Evolutionary conservation across 2,797 vertebrate species (phyloP).

Genomic region (Picus viridis): DNA sequence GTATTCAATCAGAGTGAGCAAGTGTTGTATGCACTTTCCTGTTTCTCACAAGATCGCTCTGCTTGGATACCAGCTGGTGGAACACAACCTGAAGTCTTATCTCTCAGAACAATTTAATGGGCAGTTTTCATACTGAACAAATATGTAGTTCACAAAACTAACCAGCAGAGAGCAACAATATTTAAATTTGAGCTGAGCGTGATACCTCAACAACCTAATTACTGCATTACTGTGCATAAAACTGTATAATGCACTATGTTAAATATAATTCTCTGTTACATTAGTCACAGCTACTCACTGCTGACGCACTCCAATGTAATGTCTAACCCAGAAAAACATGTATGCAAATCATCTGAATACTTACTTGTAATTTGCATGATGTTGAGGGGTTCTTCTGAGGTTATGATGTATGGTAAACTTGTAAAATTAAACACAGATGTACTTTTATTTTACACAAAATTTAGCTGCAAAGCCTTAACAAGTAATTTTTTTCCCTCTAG

Average conservation of each 20-base stretch:
- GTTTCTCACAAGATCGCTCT: background rate
- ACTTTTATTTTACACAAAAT: conserved; percentile 31
- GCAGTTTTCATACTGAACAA: background rate
- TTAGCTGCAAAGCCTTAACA: conserved; percentile 37
- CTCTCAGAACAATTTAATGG: background rate
- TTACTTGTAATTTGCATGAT: conserved; percentile 67
- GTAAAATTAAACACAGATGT: conserved; percentile 53
- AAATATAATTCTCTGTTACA: conserved; percentile 50
- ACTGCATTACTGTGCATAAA: conserved; percentile 63
- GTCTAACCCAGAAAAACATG: conserved; percentile 67
- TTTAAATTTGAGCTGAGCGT: conserved; percentile 41
- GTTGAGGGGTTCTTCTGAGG: conserved; percentile 46
- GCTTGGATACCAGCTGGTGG: background rate
- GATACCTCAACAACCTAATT: conserved; percentile 58
- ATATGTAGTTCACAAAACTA: conserved; percentile 31
- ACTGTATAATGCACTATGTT: conserved; percentile 50
- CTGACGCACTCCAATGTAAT: conserved; percentile 63
- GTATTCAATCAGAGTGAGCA: background rate
- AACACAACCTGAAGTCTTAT: background rate
- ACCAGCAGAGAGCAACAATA: conserved; percentile 72
- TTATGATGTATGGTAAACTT: conserved; percentile 48
- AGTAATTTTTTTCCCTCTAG: conserved; percentile 23
- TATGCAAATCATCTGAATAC: conserved; percentile 67
- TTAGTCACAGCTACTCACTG: conserved; percentile 62
- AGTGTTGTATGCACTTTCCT: background rate